Evolutionary conservation across 2,113 vertebrate genomes (phyloP).

Genomic region (Chaenogobius annularis): DNA sequence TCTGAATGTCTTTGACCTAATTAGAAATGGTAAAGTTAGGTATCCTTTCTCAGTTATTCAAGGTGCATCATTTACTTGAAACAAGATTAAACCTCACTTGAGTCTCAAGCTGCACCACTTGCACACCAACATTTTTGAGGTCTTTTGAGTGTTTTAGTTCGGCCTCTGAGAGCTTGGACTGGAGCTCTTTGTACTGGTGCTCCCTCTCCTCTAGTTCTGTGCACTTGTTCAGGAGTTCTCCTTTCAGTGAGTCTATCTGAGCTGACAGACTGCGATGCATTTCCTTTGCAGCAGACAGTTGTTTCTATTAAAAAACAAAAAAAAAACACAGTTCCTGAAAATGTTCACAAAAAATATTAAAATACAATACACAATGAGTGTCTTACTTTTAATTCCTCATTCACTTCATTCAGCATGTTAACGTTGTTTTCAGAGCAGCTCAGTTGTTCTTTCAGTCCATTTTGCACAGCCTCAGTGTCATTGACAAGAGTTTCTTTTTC

Average conservation of each 20-base stretch:
- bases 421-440: slow-evolving; percentile 76
- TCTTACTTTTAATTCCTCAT: slow-evolving; percentile 56
- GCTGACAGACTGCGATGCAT: slow-evolving; percentile 73
- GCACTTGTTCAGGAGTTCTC: slow-evolving; percentile 75
- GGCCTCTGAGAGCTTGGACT: slow-evolving; percentile 65
- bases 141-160: slow-evolving; percentile 83
- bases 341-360: neutral
- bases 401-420: slow-evolving; percentile 58
- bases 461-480: slow-evolving; percentile 77
- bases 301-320: slow-evolving; percentile 52
- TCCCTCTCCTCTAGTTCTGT: slow-evolving; percentile 79
- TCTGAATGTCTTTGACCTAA: slow-evolving; percentile 75
- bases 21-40: neutral
- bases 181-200: slow-evolving; percentile 74
- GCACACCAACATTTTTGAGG: slow-evolving; percentile 77
- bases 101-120: slow-evolving; percentile 75
- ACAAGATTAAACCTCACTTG: slow-evolving; percentile 53
- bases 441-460: slow-evolving; percentile 73
- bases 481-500: slow-evolving; percentile 78
- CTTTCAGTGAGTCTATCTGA: slow-evolving; percentile 78
- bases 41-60: neutral
- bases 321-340: neutral
- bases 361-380: neutral
- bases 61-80: neutral
- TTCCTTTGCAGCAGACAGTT: slow-evolving; percentile 68